Evolutionary conservation across 2,888 invertebrate genomes (phyloP).

Genomic region (Scaptomyza caliginosa): DNA sequence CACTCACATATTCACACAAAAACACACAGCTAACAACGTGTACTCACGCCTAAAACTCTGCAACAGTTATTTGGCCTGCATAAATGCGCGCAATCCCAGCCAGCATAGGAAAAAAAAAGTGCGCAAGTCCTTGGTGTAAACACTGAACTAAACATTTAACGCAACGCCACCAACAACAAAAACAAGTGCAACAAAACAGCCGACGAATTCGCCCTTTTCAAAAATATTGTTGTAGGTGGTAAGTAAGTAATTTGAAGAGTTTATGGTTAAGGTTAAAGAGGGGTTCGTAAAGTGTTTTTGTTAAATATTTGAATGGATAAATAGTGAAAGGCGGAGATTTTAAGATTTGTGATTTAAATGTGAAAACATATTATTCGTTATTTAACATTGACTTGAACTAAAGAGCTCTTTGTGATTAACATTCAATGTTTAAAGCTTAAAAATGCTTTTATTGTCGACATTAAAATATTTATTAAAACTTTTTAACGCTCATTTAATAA

Average conservation of each 20-base stretch:
- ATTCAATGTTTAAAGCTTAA: no score
- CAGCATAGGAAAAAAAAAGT: conserved; percentile 2
- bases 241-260: conserved; percentile 36
- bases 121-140: conserved; percentile 32
- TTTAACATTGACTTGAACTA: no score
- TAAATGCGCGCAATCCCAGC: conserved; percentile 21
- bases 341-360: not conserved
- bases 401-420: no score
- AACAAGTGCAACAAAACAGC: conserved; percentile 3
- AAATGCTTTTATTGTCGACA: no score
- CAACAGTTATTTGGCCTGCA: conserved; percentile 31
- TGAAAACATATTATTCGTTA: no score
- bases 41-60: conserved; percentile 28
- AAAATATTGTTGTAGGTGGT: not conserved
- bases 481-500: no score
- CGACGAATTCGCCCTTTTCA: conserved; percentile 4
- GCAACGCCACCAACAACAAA: conserved; percentile 10
- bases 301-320: conserved; percentile 21
- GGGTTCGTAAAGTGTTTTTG: conserved; percentile 12
- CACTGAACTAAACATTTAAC: conserved; percentile 26
- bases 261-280: conserved; percentile 18
- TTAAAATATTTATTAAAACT: no score
- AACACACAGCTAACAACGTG: not conserved
- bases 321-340: not conserved
- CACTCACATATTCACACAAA: not conserved